A percentile compares a stretch with the other conserved stretches of the same genome.
These are phyloP conservation scores for Merodon equestris DNA, from an alignment of 2,888 invertebrate genomes.

Conservation along the genomic window DNA sequence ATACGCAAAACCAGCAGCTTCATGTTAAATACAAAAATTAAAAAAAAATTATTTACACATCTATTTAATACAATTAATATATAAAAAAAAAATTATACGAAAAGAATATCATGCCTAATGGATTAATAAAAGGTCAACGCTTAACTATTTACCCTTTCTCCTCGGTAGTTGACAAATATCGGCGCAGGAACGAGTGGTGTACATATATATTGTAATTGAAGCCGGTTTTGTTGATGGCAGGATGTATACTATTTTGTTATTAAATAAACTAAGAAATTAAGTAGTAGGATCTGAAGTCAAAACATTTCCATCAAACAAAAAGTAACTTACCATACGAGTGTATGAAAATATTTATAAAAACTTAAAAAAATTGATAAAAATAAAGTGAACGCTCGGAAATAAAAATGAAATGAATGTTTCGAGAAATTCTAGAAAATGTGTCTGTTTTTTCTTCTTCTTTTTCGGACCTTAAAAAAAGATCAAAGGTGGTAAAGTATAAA, in stretches of 20 bases:
- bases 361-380: conserved; percentile 44
- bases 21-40: conserved; percentile 40
- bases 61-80: conserved; percentile 35
- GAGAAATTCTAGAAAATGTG: conserved; percentile 34
- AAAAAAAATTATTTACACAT: conserved; percentile 60
- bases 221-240: conserved; percentile 30
- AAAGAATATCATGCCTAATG: conserved; percentile 25
- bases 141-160: conserved; percentile 37
- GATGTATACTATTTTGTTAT: conserved; percentile 49
- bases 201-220: conserved; percentile 3
- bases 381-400: conserved; percentile 57
- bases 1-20: conserved; percentile 60
- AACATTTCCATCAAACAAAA: conserved; percentile 56
- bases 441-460: conserved; percentile 12
- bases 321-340: conserved; percentile 28
- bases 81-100: conserved; percentile 5
- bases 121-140: conserved; percentile 35
- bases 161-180: too few species aligned
- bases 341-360: conserved; percentile 65
- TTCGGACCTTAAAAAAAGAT: not conserved
- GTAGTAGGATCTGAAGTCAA: conserved; percentile 31
- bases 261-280: conserved; percentile 3
- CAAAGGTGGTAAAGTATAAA: too few species aligned
- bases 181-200: too few species aligned
- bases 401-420: conserved; percentile 67